Conservation (phyloP, 2,113 vertebrate genomes). For the Potamarius usumacintae region DNA sequence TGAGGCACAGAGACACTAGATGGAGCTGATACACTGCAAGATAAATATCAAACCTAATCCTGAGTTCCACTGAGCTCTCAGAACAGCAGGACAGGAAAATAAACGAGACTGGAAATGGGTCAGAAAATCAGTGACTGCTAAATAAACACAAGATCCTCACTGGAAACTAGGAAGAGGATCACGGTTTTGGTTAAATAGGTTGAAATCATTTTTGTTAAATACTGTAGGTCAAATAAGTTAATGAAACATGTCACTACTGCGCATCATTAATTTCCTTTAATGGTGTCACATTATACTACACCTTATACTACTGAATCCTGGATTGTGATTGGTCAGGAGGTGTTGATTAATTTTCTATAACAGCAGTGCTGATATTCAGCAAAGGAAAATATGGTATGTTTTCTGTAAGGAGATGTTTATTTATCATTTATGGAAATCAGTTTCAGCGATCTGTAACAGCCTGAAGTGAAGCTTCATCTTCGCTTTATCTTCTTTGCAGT, state of each 20-base stretch:
- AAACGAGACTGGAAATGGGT: too few relatives aligned
- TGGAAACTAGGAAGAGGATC: background rate
- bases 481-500: too few relatives aligned
- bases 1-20: slow-evolving; percentile 33
- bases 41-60: background rate
- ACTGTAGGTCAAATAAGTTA: background rate
- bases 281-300: background rate
- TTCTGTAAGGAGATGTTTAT: background rate
- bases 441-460: background rate
- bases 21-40: slow-evolving; percentile 23
- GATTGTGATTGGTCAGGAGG: background rate
- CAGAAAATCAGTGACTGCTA: background rate
- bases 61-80: background rate
- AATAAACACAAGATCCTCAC: background rate
- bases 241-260: background rate
- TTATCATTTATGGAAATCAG: background rate
- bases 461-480: too few relatives aligned
- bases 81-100: background rate
- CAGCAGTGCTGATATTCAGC: too few relatives aligned
- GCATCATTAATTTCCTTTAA: background rate
- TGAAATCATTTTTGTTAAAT: background rate
- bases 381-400: background rate
- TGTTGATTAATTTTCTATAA: background rate
- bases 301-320: background rate
- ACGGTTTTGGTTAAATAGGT: background rate